Percentiles rank a stretch among this genome's conserved stretches.
These are phyloP conservation scores for Addax nasomaculatus DNA, from an alignment of 2,113 vertebrate species.

Conservation along the genomic window DNA sequence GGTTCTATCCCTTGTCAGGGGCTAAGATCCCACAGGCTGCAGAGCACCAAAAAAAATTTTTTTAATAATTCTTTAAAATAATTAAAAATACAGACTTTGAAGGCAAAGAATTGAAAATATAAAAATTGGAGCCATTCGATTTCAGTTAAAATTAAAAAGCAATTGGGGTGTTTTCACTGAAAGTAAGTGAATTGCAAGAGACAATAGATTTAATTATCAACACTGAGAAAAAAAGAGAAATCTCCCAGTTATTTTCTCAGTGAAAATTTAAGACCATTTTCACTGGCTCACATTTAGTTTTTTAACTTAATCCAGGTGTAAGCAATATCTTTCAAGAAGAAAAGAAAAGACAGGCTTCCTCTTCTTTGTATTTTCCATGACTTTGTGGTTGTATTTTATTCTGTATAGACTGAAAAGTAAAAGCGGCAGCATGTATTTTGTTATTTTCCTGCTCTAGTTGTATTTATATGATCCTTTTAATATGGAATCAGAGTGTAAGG, in stretches of 20 bases:
- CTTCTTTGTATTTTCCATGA: neutral
- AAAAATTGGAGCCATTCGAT: neutral
- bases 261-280: neutral
- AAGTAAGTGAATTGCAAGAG: neutral
- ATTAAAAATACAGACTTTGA: neutral
- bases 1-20: neutral
- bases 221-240: neutral
- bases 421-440: neutral
- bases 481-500: neutral
- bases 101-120: neutral
- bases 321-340: neutral
- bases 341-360: neutral
- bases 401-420: neutral
- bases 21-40: neutral
- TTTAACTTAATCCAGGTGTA: neutral
- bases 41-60: neutral
- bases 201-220: neutral
- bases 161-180: neutral
- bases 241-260: neutral
- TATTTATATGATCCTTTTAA: neutral
- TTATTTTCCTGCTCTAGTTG: neutral
- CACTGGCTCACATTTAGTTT: neutral
- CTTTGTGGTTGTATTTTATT: neutral
- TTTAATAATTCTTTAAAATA: neutral
- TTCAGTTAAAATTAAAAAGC: neutral